Evolutionary conservation across 1,140 invertebrate genomes (phyloP).

Genomic region (Fopius arisanus): DNA sequence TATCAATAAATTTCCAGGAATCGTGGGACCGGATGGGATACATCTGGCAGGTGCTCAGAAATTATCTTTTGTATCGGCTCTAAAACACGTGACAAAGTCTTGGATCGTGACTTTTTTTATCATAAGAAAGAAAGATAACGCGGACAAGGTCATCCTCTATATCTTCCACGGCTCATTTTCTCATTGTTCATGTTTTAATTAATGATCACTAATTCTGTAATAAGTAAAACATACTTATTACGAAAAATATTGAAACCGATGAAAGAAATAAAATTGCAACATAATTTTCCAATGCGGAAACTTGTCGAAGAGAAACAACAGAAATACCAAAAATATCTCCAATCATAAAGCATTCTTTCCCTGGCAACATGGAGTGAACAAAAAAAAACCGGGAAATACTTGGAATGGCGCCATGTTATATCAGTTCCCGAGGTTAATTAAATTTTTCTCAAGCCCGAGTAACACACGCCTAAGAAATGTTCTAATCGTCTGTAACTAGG

Average conservation of each 20-base stretch:
- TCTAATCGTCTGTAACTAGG: slow-evolving; percentile 24
- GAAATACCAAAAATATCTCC: not conserved
- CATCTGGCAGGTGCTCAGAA: not conserved
- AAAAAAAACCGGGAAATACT: not conserved
- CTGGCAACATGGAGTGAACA: not conserved
- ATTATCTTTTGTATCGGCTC: not conserved
- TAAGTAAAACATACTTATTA: no score
- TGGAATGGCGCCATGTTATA: not conserved
- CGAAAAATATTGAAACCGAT: no score
- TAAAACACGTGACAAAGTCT: slow-evolving; percentile 8
- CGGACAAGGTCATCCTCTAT: slow-evolving; percentile 32
- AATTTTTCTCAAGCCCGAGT: not conserved
- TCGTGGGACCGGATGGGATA: not conserved
- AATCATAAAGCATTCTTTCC: not conserved
- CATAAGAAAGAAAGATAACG: slow-evolving; percentile 31
- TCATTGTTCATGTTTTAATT: no score
- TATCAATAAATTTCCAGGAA: slow-evolving; percentile 2
- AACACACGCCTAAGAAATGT: slow-evolving; percentile 10
- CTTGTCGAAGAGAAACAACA: no score
- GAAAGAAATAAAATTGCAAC: no score
- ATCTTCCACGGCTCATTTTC: not conserved
- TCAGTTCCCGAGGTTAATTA: not conserved
- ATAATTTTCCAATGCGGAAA: no score
- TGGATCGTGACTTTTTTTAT: slow-evolving; percentile 19
- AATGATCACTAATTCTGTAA: no score